Evolutionary conservation across 2,797 vertebrate species (phyloP).

Genomic region (Phaenicophaeus curvirostris): DNA sequence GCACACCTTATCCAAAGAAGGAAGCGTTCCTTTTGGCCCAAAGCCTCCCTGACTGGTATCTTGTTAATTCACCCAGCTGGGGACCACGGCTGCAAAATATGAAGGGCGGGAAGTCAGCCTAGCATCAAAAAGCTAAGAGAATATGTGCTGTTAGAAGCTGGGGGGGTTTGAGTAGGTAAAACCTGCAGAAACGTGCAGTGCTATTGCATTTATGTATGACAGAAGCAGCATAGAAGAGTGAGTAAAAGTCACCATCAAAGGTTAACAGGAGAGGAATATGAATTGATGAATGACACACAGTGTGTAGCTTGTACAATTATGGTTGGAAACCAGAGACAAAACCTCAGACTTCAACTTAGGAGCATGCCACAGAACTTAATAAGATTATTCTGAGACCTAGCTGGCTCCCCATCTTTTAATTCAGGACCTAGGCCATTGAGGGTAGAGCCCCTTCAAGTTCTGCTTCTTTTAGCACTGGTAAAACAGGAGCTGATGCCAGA

Average conservation of each 20-base stretch:
- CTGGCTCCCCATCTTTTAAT: background rate
- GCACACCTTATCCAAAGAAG: background rate
- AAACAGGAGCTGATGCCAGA: background rate
- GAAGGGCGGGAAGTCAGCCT: background rate
- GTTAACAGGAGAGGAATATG: background rate
- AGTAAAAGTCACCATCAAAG: background rate
- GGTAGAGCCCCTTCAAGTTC: background rate
- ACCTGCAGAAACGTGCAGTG: background rate
- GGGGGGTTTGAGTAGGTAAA: background rate
- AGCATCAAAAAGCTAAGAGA: background rate
- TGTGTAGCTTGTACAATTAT: background rate
- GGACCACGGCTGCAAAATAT: background rate
- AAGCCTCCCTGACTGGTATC: background rate
- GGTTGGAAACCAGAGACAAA: background rate
- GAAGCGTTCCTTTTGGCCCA: background rate
- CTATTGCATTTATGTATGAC: background rate
- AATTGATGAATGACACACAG: background rate
- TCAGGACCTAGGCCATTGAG: background rate
- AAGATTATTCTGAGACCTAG: background rate
- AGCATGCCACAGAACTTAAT: background rate
- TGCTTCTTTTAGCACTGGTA: background rate
- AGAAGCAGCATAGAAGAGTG: background rate
- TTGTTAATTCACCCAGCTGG: background rate
- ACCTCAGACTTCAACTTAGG: background rate
- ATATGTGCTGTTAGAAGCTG: background rate